Evolutionary conservation across 2,113 vertebrate species (phyloP).

Genomic region (Pontoporia blainvillei): DNA sequence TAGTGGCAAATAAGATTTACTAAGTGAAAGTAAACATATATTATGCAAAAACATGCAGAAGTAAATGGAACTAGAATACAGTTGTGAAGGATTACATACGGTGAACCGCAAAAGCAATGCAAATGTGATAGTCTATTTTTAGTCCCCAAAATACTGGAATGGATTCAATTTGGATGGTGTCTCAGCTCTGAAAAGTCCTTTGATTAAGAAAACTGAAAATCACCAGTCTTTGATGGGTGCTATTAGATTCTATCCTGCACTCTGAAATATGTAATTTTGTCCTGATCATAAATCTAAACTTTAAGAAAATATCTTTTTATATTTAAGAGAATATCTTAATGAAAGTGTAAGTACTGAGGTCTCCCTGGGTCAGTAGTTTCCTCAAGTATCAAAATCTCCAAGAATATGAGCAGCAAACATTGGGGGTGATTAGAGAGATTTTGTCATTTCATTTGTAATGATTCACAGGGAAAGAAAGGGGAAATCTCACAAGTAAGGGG

Average conservation of each 20-base stretch:
- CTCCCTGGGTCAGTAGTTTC: neutral
- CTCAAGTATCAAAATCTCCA: neutral
- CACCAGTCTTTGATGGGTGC: neutral
- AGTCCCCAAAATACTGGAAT: neutral
- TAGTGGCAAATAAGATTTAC: neutral
- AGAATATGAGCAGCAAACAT: neutral
- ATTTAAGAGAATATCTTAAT: conserved; percentile 35
- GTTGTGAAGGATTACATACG: neutral
- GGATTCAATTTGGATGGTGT: neutral
- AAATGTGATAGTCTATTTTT: neutral
- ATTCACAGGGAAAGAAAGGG: neutral
- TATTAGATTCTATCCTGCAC: neutral
- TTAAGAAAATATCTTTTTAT: neutral
- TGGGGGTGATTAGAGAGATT: neutral
- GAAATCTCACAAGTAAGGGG: neutral
- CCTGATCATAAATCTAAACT: neutral
- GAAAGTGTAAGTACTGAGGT: neutral
- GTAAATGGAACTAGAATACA: neutral
- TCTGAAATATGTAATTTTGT: conserved; percentile 5
- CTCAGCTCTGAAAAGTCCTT: neutral
- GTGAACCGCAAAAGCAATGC: neutral
- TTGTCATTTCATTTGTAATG: conserved; percentile 3
- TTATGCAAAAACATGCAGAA: neutral
- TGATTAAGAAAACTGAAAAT: conserved; percentile 2
- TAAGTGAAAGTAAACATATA: neutral